Evolutionary conservation across 2,113 vertebrate species (phyloP), one percentile per base, ranked within the genome.

Genomic region (Alouatta palliata): DNA sequence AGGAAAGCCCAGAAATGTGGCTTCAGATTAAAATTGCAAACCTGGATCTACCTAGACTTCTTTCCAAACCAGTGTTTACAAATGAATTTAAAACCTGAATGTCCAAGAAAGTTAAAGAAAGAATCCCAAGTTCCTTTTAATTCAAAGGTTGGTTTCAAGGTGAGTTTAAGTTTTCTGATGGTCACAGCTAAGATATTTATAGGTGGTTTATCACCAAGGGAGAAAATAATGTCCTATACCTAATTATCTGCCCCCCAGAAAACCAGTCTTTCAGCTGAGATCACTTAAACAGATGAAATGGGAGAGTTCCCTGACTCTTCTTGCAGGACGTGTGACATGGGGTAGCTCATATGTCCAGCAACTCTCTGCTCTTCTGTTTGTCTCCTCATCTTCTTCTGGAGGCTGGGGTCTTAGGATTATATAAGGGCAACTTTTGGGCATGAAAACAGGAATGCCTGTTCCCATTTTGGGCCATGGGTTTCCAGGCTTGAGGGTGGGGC

Each of bases 1-100:
- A 76, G 52, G 70, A 90, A 91, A 84, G 83, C 56, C 85, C 77
- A 92, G 88, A 90, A 75, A 89, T 68, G 35, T 88, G 58, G 83
- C 73, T 88, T 83, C 83, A 49, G 52, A 30, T 91, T 82, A 86
- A 93, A 96, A 83, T 79, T 9, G 37, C 45, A 89, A 35, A 85
- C 56, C 66, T n/a, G 9, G 32, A 47, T 86, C 16, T 68, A 35
- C n/a, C 27, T 47, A 79, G 32, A 40, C 19, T 81, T 88, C 47
- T 5, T 52, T 54, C 37, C 70, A 66, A 80, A 68, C 13, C 30
- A 79, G 77, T 0, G 9, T 35, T 87, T 61, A 84, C 12, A 19
- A 56, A 16, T 71, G 12, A 83, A 75, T 90, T 86, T 73, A 75
- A 96, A 84, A 87, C 19, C 16, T 71, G 76, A 95, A 83, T 49